Conservation (phyloP, 2,888 invertebrate species). For the Eudasyphora cyanicolor region DNA sequence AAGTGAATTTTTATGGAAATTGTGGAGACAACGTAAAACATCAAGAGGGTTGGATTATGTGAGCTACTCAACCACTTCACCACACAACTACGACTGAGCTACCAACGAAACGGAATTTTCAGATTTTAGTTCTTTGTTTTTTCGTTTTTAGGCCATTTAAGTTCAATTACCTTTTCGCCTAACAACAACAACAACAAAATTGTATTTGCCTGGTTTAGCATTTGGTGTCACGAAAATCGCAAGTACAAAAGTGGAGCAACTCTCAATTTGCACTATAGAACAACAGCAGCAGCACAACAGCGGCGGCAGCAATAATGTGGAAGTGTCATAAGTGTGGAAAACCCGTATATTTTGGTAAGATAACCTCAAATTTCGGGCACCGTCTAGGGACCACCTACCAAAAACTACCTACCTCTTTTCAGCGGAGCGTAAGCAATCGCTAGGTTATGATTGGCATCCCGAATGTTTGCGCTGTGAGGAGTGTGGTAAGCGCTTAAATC, state of each 20-base stretch:
- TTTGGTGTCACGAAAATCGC: background rate
- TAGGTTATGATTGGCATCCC: conserved; percentile 93
- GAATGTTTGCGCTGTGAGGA: conserved; percentile 91
- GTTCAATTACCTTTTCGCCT: conserved; percentile 60
- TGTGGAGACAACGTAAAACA: background rate
- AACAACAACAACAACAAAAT: conserved; percentile 9
- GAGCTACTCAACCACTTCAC: background rate
- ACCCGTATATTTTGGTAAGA: conserved; percentile 89
- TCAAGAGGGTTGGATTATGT: conserved; percentile 46
- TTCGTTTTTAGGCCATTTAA: conserved; percentile 59
- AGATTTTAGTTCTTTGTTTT: conserved; percentile 58
- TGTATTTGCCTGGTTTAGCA: conserved; percentile 10
- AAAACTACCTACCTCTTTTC: conserved; percentile 48
- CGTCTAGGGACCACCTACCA: conserved; percentile 30
- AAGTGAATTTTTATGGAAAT: conserved; percentile 20
- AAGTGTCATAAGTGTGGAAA: conserved; percentile 91
- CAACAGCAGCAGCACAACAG: background rate
- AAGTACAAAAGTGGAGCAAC: conserved; percentile 45
- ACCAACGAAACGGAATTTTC: conserved; percentile 9
- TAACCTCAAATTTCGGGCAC: conserved; percentile 41
- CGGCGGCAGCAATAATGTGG: conserved; percentile 82
- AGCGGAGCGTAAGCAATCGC: conserved; percentile 92
- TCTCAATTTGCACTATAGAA: conserved; percentile 8
- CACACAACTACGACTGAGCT: background rate
- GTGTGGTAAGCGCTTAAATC: conserved; percentile 89